Evolutionary conservation across 2,113 vertebrate species (phyloP).

Genomic region (Odontesthes bonariensis): DNA sequence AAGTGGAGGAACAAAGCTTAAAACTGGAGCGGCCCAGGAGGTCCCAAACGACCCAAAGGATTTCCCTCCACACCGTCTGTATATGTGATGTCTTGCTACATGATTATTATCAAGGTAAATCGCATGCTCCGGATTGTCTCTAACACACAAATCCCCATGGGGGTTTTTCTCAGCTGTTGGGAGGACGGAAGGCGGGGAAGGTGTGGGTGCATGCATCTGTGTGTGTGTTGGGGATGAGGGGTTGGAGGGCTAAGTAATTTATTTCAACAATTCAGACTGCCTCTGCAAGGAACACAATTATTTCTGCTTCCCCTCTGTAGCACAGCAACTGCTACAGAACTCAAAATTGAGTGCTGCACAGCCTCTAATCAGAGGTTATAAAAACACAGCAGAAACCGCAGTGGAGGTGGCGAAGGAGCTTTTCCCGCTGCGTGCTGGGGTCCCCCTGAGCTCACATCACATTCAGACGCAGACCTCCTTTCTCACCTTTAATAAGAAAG

Average conservation of each 20-base stretch:
- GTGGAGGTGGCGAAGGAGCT: conserved; percentile 44
- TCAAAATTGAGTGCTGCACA: conserved; percentile 76
- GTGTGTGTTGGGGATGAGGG: conserved; percentile 61
- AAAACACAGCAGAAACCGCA: conserved; percentile 71
- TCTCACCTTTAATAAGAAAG: conserved; percentile 78
- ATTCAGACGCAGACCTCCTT: conserved; percentile 67
- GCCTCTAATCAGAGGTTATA: conserved; percentile 83
- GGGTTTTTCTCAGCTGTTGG: conserved; percentile 70
- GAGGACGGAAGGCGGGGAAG: conserved; percentile 54
- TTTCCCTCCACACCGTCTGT: conserved; percentile 69
- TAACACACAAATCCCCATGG: conserved; percentile 69
- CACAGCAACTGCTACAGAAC: conserved; percentile 65
- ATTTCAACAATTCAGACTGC: conserved; percentile 81
- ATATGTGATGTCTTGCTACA: conserved; percentile 74
- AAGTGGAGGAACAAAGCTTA: conserved; percentile 68
- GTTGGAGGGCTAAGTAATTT: conserved; percentile 75
- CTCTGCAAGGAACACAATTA: conserved; percentile 81
- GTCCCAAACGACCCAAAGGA: conserved; percentile 66
- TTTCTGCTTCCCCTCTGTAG: conserved; percentile 74
- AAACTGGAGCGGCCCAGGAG: conserved; percentile 71
- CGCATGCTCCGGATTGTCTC: conserved; percentile 69
- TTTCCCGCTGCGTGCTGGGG: conserved; percentile 35
- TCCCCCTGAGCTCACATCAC: conserved; percentile 59
- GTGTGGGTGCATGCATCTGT: conserved; percentile 49
- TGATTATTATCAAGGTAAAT: conserved; percentile 83